phyloP scores from a whole-genome alignment of 2,797 vertebrate genomes.

The Crocidura indochinensis region DNA sequence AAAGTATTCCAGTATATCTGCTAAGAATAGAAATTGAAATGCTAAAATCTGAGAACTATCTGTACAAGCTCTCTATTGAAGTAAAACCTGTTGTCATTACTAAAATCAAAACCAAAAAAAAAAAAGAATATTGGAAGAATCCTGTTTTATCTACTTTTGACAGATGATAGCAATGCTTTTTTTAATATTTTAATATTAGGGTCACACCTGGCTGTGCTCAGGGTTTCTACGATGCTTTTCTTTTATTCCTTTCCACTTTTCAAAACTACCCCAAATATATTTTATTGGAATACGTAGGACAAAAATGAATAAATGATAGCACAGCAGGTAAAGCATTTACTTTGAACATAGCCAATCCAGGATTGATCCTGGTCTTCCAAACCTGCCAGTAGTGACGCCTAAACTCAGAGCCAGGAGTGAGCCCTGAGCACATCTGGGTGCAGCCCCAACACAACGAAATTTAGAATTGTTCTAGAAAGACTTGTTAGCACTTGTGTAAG shows the following conservation, averaged over 20 bases:
- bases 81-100: not conserved
- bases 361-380: no score
- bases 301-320: not conserved
- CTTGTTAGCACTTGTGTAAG: not conserved
- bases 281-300: not conserved
- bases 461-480: constrained; percentile 38
- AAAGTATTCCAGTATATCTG: not conserved
- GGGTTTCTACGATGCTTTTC: no score
- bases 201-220: no score
- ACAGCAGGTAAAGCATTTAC: no score
- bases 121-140: not conserved
- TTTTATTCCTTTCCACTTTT: not conserved
- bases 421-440: no score
- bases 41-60: constrained; percentile 22
- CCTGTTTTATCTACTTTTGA: not conserved
- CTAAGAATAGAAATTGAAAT: constrained; percentile 59
- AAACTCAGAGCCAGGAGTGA: no score
- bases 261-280: not conserved
- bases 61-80: constrained; percentile 1
- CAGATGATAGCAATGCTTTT: not conserved
- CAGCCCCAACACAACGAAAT: no score
- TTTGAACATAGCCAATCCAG: no score
- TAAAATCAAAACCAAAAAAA: not conserved
- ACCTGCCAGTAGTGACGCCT: no score
- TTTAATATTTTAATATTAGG: not conserved